phyloP scores from a whole-genome alignment of 2,888 invertebrate genomes.

The Elysia crispata region DNA sequence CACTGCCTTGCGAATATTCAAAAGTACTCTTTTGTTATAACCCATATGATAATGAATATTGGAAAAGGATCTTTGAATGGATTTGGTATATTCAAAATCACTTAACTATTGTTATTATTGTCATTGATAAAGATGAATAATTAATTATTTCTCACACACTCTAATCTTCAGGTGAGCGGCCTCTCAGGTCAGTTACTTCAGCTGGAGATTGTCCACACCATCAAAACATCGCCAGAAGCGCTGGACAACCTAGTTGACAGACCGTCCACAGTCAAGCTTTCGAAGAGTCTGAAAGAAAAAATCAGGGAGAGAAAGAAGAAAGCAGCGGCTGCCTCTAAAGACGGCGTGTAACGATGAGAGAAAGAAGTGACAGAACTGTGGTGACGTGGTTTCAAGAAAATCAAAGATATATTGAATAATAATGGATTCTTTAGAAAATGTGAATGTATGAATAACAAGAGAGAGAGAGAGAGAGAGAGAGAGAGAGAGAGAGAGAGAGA shows the following conservation, averaged over 20 bases:
- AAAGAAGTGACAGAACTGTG: too few relatives aligned
- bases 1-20: too few relatives aligned
- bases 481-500: background rate
- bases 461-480: background rate
- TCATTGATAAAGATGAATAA: too few relatives aligned
- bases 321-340: background rate
- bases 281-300: conserved; percentile 45
- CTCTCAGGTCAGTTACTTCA: conserved; percentile 68
- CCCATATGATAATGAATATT: too few relatives aligned
- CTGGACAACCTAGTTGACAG: conserved; percentile 74
- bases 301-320: conserved; percentile 14
- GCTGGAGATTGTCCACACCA: conserved; percentile 74
- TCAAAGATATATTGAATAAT: too few relatives aligned
- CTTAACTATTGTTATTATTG: too few relatives aligned
- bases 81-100: too few relatives aligned
- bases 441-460: background rate
- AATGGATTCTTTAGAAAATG: too few relatives aligned
- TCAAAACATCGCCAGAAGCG: conserved; percentile 74
- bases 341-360: too few relatives aligned
- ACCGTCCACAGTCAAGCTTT: conserved; percentile 73
- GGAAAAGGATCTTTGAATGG: too few relatives aligned
- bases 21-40: too few relatives aligned
- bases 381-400: too few relatives aligned
- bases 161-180: conserved; percentile 55
- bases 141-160: background rate